Conservation (phyloP, 2,797 vertebrate species). For the Menidia menidia region DNA sequence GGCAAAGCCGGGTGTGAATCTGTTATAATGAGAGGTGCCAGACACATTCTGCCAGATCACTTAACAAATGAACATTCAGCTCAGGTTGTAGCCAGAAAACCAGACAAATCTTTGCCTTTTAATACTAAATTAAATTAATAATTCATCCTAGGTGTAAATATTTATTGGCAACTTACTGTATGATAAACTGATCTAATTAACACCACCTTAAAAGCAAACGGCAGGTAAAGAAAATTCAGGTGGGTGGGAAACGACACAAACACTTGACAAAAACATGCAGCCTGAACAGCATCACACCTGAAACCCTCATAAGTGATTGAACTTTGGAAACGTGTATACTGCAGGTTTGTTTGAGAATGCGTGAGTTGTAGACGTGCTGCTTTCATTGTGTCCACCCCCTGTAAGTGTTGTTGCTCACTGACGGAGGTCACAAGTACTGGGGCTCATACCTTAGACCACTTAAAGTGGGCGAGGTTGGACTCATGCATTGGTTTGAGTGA, state of each 20-base stretch:
- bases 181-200: not conserved
- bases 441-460: slow-evolving; percentile 91
- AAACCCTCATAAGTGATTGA: not conserved
- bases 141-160: slow-evolving; percentile 11
- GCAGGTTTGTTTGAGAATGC: slow-evolving; percentile 29
- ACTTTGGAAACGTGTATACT: not conserved
- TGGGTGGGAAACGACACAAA: slow-evolving; percentile 60
- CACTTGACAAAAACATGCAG: slow-evolving; percentile 52
- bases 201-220: slow-evolving; percentile 52
- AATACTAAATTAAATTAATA: slow-evolving; percentile 24
- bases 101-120: slow-evolving; percentile 1
- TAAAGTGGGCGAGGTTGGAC: slow-evolving; percentile 87
- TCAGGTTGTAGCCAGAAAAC: not conserved
- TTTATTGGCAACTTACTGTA: slow-evolving; percentile 10
- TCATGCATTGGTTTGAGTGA: slow-evolving; percentile 90
- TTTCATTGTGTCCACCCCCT: slow-evolving; percentile 53
- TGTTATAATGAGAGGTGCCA: slow-evolving; percentile 3
- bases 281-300: slow-evolving; percentile 21
- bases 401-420: slow-evolving; percentile 50
- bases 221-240: slow-evolving; percentile 67
- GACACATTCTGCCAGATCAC: slow-evolving; percentile 9
- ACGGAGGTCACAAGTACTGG: slow-evolving; percentile 59
- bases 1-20: not conserved
- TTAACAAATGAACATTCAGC: not conserved
- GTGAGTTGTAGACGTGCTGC: slow-evolving; percentile 49